These are phyloP conservation scores for Camponotus fellah DNA, from an alignment of 2,888 invertebrate species.

Conservation along the genomic window DNA sequence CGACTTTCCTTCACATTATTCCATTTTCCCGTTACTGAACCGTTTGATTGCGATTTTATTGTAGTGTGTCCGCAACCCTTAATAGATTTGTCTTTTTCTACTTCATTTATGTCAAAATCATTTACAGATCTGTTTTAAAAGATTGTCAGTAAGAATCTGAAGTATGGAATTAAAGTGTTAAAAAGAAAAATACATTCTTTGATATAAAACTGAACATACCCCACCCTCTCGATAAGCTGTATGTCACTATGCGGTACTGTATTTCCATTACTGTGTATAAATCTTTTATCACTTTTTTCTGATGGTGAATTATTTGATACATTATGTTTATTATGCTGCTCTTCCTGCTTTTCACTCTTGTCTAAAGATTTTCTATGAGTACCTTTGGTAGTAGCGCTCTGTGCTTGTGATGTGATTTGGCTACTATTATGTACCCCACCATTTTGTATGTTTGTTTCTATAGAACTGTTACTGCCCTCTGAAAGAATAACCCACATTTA, in stretches of 20 bases:
- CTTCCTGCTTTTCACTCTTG: slow-evolving; percentile 86
- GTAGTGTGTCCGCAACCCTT: slow-evolving; percentile 82
- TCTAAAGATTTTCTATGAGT: slow-evolving; percentile 88
- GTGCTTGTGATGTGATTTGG: slow-evolving; percentile 80
- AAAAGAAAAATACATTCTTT: slow-evolving; percentile 3
- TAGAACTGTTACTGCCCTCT: slow-evolving; percentile 79
- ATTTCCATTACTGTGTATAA: slow-evolving; percentile 86
- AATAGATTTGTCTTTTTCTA: slow-evolving; percentile 86
- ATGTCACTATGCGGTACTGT: slow-evolving; percentile 85
- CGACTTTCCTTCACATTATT: slow-evolving; percentile 85
- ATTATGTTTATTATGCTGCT: slow-evolving; percentile 83
- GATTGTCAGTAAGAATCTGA: slow-evolving; percentile 18
- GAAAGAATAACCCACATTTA: slow-evolving; percentile 24
- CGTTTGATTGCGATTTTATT: slow-evolving; percentile 84
- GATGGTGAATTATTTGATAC: slow-evolving; percentile 80
- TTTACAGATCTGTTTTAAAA: slow-evolving; percentile 84
- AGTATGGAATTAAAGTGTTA: background rate
- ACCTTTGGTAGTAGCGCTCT: slow-evolving; percentile 85
- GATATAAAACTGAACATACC: slow-evolving; percentile 75
- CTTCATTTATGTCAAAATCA: slow-evolving; percentile 86
- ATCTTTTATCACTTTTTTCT: slow-evolving; percentile 85
- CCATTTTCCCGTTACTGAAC: slow-evolving; percentile 83
- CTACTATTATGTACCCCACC: slow-evolving; percentile 83
- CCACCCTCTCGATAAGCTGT: slow-evolving; percentile 86
- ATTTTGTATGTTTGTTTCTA: slow-evolving; percentile 83